Evolutionary conservation across 2,113 vertebrate genomes (phyloP).

Genomic region (Cryptotis parvus): DNA sequence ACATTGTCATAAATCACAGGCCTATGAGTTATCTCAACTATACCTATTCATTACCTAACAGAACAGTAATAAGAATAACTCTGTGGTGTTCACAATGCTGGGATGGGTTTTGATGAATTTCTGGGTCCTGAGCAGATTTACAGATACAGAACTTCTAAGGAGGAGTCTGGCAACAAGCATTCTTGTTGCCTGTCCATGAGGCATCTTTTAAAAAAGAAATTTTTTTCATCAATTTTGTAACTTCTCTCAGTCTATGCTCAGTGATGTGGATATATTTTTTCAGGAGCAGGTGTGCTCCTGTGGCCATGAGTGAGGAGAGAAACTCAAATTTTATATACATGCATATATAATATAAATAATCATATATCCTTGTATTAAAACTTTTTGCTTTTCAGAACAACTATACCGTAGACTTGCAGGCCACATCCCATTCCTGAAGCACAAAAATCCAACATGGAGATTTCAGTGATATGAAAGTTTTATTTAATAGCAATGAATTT

Average conservation of each 20-base stretch:
- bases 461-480: neutral
- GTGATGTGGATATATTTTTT: neutral
- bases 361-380: neutral
- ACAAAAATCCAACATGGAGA: neutral
- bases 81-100: neutral
- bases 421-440: neutral
- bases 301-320: constrained; percentile 11
- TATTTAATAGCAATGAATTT: neutral
- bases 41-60: constrained; percentile 66
- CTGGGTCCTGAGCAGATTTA: neutral
- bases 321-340: neutral
- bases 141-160: neutral
- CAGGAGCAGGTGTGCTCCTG: neutral
- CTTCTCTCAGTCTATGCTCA: neutral
- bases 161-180: neutral
- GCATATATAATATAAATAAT: neutral
- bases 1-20: constrained; percentile 55
- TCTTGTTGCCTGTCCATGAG: neutral
- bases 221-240: constrained; percentile 7
- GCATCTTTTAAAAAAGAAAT: neutral
- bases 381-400: neutral
- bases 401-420: neutral
- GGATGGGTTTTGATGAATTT: neutral
- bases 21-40: constrained; percentile 60
- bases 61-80: constrained; percentile 32